These are phyloP conservation scores for Yponomeuta cagnagella DNA, from an alignment of 2,888 invertebrate genomes.

Conservation along the genomic window DNA sequence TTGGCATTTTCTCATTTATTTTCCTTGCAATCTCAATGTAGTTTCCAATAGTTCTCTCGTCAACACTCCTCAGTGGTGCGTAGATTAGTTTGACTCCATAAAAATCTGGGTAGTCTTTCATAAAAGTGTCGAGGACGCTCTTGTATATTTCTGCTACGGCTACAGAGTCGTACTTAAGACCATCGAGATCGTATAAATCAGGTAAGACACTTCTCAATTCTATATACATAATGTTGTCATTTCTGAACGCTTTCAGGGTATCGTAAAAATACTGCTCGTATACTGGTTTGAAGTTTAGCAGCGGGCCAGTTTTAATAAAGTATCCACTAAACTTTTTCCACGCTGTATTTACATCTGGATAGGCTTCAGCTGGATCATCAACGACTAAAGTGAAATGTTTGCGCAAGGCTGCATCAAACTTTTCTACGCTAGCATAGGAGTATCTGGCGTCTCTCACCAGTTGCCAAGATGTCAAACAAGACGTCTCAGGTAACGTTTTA, in stretches of 20 bases:
- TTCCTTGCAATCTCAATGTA: slow-evolving; percentile 62
- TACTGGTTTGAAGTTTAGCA: slow-evolving; percentile 78
- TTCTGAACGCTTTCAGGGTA: slow-evolving; percentile 76
- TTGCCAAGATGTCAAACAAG: slow-evolving; percentile 60
- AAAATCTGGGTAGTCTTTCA: slow-evolving; percentile 77
- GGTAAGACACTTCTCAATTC: slow-evolving; percentile 81
- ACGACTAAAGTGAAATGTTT: slow-evolving; percentile 73
- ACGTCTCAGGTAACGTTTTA: slow-evolving; percentile 29
- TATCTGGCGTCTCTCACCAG: slow-evolving; percentile 64
- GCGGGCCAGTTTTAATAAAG: slow-evolving; percentile 66
- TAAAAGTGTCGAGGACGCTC: slow-evolving; percentile 73
- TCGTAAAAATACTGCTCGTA: slow-evolving; percentile 81
- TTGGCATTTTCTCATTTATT: slow-evolving; percentile 73
- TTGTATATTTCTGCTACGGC: slow-evolving; percentile 76
- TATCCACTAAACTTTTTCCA: slow-evolving; percentile 77
- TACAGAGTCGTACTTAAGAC: slow-evolving; percentile 66
- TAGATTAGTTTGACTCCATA: slow-evolving; percentile 82
- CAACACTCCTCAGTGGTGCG: slow-evolving; percentile 74
- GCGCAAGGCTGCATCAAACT: slow-evolving; percentile 72
- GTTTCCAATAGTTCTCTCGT: slow-evolving; percentile 46
- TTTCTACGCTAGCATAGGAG: slow-evolving; percentile 54
- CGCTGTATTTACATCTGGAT: slow-evolving; percentile 72
- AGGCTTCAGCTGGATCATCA: slow-evolving; percentile 58
- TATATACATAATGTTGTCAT: slow-evolving; percentile 82
- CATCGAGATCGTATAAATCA: slow-evolving; percentile 79